phyloP scores from a whole-genome alignment of 2,113 vertebrate species.

The Reinhardtius hippoglossoides region DNA sequence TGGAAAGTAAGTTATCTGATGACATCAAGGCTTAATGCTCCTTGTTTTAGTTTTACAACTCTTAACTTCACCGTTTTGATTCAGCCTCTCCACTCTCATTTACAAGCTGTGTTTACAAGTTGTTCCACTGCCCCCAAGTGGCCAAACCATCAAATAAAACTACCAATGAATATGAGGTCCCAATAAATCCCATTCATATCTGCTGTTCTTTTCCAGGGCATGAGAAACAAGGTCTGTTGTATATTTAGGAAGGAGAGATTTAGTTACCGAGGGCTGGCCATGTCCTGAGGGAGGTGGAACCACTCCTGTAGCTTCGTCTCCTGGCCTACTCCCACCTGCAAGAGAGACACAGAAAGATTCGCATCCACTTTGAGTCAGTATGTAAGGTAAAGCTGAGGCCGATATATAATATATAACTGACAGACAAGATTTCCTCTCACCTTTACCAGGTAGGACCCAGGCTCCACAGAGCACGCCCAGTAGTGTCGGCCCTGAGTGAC shows the following conservation, averaged over 20 bases:
- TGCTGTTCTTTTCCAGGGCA: neutral
- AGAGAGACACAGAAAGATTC: conserved; percentile 1
- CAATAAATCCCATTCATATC: neutral
- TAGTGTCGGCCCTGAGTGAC: conserved; percentile 94
- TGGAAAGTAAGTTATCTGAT: neutral
- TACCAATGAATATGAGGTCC: neutral
- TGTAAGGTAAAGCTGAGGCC: too few species aligned
- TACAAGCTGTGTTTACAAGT: neutral
- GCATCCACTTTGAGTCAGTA: neutral
- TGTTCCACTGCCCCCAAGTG: neutral
- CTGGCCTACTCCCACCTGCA: conserved; percentile 91
- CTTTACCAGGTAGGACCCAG: conserved; percentile 95
- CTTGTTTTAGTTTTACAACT: neutral
- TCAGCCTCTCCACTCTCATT: too few species aligned
- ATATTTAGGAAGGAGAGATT: neutral
- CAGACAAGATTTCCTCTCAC: conserved; percentile 45
- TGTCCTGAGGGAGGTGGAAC: conserved; percentile 94
- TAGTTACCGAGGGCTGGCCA: conserved; percentile 93
- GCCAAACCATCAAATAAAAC: neutral
- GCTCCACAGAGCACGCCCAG: conserved; percentile 97
- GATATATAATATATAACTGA: neutral
- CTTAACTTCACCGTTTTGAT: too few species aligned
- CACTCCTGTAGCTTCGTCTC: conserved; percentile 94
- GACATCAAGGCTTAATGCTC: too few species aligned
- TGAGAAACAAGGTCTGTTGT: neutral